Base-by-base conservation (phyloP, 2,888 invertebrate genomes). In the Apeira syringaria region DNA sequence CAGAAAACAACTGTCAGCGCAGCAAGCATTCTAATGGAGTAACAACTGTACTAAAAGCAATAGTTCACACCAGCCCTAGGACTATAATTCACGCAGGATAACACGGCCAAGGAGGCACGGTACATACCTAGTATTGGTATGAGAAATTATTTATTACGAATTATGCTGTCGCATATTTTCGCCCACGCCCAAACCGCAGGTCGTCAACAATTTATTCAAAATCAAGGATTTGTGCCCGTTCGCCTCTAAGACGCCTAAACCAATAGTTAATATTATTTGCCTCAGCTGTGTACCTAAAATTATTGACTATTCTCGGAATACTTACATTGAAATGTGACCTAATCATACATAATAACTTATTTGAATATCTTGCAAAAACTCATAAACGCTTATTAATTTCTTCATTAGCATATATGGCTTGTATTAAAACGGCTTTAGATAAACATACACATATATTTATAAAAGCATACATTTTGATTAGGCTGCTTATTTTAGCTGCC, bases 191-290 rank as follows among this genome's bases (percentile, higher is more conserved):
- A 65, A 74, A 74, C 61, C 61, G 64, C 71, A 64, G 61, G 62
- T 70, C 71, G 70, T 68, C 72, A 68, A 74, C 78, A 75, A 80
- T 77, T 81, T 80, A 80, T 83, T 74, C 76, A 73, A 78, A 84
- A 82, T 75, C 78, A 80, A 82, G 80, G 76, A 84, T 81, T 74
- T 74, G 74, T 70, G 66, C 67, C 65, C 68, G 68, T 69, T 70
- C 61, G 63, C 64, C 59, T 67, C 52, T 64, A 52, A 47, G 55
- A 40, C 39, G 33, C 8, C n/a, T n/a, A n/a, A n/a, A n/a, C n/a
- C n/a, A n/a, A n/a, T n/a, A n/a, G n/a, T n/a, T n/a, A n/a, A n/a
- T n/a, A n/a, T n/a, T n/a, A n/a, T n/a, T n/a, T n/a, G n/a, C n/a
- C 5, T 37, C 43, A 10, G 17, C 61, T 55, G 53, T 49, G 45